phyloP scores from a whole-genome alignment of 2,797 vertebrate genomes.

The Rhinophrynus dorsalis region DNA sequence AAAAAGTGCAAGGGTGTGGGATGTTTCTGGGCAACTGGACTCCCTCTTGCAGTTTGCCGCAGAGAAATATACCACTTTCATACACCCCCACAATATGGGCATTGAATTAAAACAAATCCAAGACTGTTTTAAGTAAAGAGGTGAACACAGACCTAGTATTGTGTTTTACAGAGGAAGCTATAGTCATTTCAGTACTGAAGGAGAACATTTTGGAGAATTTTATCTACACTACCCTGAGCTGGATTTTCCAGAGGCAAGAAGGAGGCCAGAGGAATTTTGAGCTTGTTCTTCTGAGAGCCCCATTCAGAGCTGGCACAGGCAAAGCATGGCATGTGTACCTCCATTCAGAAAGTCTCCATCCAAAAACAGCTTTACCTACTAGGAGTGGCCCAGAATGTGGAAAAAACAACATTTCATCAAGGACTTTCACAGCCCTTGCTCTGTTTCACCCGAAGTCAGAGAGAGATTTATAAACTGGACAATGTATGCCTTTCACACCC shows the following conservation, averaged over 20 bases:
- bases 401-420: conserved; percentile 42
- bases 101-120: neutral
- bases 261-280: conserved; percentile 14
- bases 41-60: too few species aligned
- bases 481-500: conserved; percentile 1
- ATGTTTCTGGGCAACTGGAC: too few species aligned
- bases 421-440: conserved; percentile 20
- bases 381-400: conserved; percentile 3
- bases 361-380: neutral
- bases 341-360: conserved; percentile 16
- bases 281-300: neutral
- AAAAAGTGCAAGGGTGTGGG: too few species aligned
- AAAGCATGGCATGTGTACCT: conserved; percentile 18
- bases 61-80: neutral
- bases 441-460: conserved; percentile 21
- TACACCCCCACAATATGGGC: neutral
- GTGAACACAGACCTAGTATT: conserved; percentile 14
- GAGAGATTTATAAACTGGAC: conserved; percentile 38
- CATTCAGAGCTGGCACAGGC: conserved; percentile 17
- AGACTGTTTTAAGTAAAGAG: neutral
- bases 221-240: conserved; percentile 1
- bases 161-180: neutral
- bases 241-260: conserved; percentile 31
- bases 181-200: neutral
- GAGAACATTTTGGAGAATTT: neutral